Percentiles rank a stretch among this genome's conserved stretches.
Evolutionary conservation across 1,140 invertebrate species (phyloP).

Genomic region (Trichogramma pretiosum): DNA sequence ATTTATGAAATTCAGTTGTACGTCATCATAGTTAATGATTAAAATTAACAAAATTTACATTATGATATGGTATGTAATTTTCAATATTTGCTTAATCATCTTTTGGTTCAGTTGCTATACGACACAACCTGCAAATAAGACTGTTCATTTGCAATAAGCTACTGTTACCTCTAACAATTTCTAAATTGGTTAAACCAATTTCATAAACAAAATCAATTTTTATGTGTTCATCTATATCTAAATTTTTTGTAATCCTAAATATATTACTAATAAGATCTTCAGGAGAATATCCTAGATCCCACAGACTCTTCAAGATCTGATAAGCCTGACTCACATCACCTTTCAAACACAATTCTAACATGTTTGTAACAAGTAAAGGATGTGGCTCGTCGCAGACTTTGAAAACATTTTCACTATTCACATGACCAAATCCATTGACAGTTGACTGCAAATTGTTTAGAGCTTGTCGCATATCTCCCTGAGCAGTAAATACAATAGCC

Average conservation of each 20-base stretch:
- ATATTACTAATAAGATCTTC: slow-evolving; percentile 95
- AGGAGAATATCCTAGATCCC: slow-evolving; percentile 87
- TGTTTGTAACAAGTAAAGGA: slow-evolving; percentile 84
- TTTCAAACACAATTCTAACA: slow-evolving; percentile 77
- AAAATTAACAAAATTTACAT: not conserved
- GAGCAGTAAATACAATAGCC: slow-evolving; percentile 95
- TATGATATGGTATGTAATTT: too few species aligned
- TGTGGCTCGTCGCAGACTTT: slow-evolving; percentile 99
- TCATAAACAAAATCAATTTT: slow-evolving; percentile 86
- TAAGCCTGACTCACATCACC: slow-evolving; percentile 83
- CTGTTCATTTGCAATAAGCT: slow-evolving; percentile 85
- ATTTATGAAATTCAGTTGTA: too few species aligned
- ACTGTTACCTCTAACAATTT: slow-evolving; percentile 79
- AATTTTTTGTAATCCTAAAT: slow-evolving; percentile 85
- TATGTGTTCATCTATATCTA: slow-evolving; percentile 69
- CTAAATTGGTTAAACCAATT: slow-evolving; percentile 86
- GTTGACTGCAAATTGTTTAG: slow-evolving; percentile 98
- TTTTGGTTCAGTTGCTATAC: too few species aligned
- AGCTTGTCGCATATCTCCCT: slow-evolving; percentile 96
- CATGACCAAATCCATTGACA: slow-evolving; percentile 83
- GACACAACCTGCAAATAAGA: slow-evolving; percentile 74
- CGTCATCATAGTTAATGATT: too few species aligned
- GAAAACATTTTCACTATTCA: slow-evolving; percentile 95
- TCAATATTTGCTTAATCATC: not conserved
- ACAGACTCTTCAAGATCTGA: slow-evolving; percentile 75